Conservation (phyloP, 1,140 invertebrate species). For the Lutraria rhynchaena region DNA sequence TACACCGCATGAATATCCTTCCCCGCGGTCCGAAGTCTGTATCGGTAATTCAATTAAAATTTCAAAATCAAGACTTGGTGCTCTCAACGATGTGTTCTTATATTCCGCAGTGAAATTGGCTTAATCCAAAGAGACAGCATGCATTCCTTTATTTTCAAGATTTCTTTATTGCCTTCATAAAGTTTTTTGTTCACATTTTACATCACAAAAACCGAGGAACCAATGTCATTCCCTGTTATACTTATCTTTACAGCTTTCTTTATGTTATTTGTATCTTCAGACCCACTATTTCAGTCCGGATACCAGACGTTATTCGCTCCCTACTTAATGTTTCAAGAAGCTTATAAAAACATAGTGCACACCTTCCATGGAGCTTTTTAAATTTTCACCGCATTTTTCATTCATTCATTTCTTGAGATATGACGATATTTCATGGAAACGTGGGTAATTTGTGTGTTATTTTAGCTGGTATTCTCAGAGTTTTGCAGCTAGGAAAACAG, state of each 20-base stretch:
- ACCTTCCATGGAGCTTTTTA: background rate
- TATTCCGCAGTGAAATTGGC: background rate
- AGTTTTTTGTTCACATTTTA: conserved; percentile 3
- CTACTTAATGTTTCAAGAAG: background rate
- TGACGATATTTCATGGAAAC: background rate
- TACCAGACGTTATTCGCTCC: background rate
- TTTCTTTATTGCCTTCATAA: background rate
- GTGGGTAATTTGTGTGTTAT: background rate
- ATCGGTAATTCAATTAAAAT: conserved; percentile 26
- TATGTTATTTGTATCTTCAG: background rate
- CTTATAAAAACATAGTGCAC: background rate
- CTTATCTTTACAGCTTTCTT: background rate
- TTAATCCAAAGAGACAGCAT: conserved; percentile 3
- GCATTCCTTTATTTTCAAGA: background rate
- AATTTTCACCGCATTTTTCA: background rate
- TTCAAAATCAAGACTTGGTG: conserved; percentile 3
- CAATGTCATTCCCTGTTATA: too few relatives aligned
- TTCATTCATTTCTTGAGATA: background rate
- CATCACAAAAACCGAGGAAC: background rate
- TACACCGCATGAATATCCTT: conserved; percentile 4
- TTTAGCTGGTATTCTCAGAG: background rate
- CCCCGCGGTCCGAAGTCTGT: background rate
- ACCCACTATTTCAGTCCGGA: background rate
- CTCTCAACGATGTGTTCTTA: background rate
- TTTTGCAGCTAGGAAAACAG: conserved; percentile 16